Evolutionary conservation across 2,888 invertebrate genomes (phyloP), one percentile per base, ranked within the genome.

Genomic region (Synanthedon myopaeformis): DNA sequence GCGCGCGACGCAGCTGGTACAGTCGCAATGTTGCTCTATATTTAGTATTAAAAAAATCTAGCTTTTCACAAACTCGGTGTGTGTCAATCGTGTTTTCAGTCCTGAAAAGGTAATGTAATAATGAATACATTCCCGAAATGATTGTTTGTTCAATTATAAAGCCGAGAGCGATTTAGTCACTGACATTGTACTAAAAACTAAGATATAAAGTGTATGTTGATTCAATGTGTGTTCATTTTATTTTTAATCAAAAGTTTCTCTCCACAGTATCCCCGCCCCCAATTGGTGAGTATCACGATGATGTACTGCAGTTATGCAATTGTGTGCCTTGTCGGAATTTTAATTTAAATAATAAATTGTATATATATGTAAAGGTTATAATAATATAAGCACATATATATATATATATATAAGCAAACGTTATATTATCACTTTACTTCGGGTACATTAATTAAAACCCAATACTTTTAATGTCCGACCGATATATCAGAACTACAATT

Each of bases 151-250:
- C 74, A 72, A 70, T 71, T 68, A 71, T 23, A 12, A 23, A 35
- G n/a, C 35, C 51, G 51, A 28, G 49, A 45, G 45, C 19, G 51
- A n/a, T 55, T 64, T 71, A 61, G 57, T 69, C 74, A 70, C 71
- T 66, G 63, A 66, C 65, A 75, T 79, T 87, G 85, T 87, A 86
- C 77, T 82, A 81, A 77, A 78, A 72, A 79, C 79, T 86, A 86
- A 82, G 84, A 86, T 82, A 87, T 87, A 87, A 87, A 87, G 82
- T 86, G 86, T 86, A 85, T 86, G 84, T 86, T 87, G 74, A 84
- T 84, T 83, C 79, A 85, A 58, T 52, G 14, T 76, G 82, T 84
- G 84, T 84, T 81, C 80, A 83, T 86, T 86, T 86, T 86, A 86
- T 86, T 87, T 85, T 78, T 84, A 82, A 84, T 79, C 63, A 72